Base-by-base conservation (phyloP, 2,113 vertebrate species). In the Dolichallabes microphthalmus region DNA sequence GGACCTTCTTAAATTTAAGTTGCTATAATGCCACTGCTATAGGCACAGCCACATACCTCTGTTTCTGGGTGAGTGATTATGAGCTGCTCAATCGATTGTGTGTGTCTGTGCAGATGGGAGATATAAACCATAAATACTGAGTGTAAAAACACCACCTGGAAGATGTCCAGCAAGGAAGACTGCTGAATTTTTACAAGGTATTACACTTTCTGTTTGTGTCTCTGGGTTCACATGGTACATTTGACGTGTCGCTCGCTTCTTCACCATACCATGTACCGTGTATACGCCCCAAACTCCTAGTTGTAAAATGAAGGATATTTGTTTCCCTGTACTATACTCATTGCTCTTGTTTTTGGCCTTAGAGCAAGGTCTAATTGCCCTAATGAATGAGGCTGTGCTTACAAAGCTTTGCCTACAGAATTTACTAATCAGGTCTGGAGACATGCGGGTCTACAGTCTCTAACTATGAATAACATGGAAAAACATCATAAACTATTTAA, bases 41-140 rank as follows among this genome's bases (percentile, higher is more conserved):
- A 74, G 50, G 74, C 50, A 9, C 25, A 14, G 12, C 8, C 25
- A 1, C 25, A 27, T 76, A 30, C 17, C 32, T 39, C 68, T 4
- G 32, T 20, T 35, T 71, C 68, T 71, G 32, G 17, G 8, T 15
- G 17, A 39, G 68, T 20, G 68, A 71, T 20, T 71, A 39, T 4
- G 9, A 39, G 9, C 68, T 71, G 32, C 68, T 39, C 35, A 39
- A 9, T 76, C 55, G 53, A 76, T 76, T n/a, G n/a, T 76, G 50
- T 75, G 25, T 2, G 13, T 55, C 50, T 27, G 50, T 53, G n/a
- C 74, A 76, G 74, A 76, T 53, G 50, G n/a, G 8, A 30, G 73
- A 76, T 50, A 53, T 27, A 76, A 76, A 55, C 74, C 74, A 55
- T 53, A n/a, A 76, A 76, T 27, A 76, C 74, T 19, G 74, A 52